Percentiles rank a stretch among this genome's conserved stretches.
Conservation (phyloP, 2,888 invertebrate genomes). For the Saturnia pavonia region DNA sequence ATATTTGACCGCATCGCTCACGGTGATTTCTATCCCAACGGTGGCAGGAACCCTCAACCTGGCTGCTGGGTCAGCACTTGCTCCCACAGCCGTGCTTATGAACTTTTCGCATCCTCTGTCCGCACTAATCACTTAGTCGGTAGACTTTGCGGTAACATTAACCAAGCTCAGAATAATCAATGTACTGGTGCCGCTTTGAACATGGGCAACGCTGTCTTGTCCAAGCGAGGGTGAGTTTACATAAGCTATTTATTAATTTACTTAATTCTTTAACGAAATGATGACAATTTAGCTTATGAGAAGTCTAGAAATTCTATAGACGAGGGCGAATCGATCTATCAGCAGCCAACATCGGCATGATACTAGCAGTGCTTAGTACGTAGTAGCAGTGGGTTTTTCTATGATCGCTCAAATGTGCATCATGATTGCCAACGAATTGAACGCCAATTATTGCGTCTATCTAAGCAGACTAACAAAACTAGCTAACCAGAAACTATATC, state of each 20-base stretch:
- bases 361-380: neutral
- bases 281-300: neutral
- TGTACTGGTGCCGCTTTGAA: conserved; percentile 44
- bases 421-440: too few species aligned
- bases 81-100: conserved; percentile 57
- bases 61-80: conserved; percentile 59
- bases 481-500: too few species aligned
- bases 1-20: conserved; percentile 54
- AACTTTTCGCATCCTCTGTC: conserved; percentile 58
- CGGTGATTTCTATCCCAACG: conserved; percentile 70
- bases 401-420: neutral
- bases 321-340: neutral
- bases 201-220: conserved; percentile 54
- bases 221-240: conserved; percentile 53
- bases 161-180: conserved; percentile 46
- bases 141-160: conserved; percentile 45
- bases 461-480: too few species aligned
- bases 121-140: conserved; percentile 53
- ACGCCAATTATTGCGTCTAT: too few species aligned
- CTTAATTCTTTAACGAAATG: neutral
- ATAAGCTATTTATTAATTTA: neutral
- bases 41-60: conserved; percentile 62
- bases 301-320: neutral
- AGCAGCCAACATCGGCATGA: neutral
- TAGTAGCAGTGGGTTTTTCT: neutral